Base-by-base conservation (phyloP, 2,888 invertebrate genomes). In the Pollenia labialis region DNA sequence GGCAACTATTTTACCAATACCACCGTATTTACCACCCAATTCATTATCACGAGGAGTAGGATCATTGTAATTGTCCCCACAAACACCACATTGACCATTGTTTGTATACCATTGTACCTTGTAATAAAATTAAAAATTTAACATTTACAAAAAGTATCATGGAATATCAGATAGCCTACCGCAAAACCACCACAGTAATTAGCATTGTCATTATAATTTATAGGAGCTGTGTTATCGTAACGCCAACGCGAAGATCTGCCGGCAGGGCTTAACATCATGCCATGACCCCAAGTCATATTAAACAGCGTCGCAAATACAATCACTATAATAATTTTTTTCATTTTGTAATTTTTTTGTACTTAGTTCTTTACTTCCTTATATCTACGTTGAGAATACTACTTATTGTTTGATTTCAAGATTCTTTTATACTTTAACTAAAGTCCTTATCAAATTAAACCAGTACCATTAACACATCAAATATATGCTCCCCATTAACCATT, bases 241-340 rank as follows among this genome's bases (percentile, higher is more conserved):
- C 95, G 93, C 94, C 95, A 95, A 32, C 95, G 93, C 4, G 94
- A 94, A 18, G 94, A 94, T 79, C 95, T 92, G 79, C 94, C 94
- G 0, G 94, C 93, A 1, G 95, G 95, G 60, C 94, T 93, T 89
- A 94, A 86, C 89, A 95, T 90, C 93, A 94, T 94, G 6, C 95
- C 95, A 90, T 95, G 95, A 2, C 93, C 94, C 23, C 88, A 68
- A 12, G 85, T 83, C 42, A 86, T 11, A 14, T 69, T 66, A 48
- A 60, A 77, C 68, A 58, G 23, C 50, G 48, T 54, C 40, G 14
- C n/a, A 18, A 40, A 54, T 1, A 56, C 44, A 72, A 56, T 14
- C 7, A 72, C 11, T 46, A 40, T 16, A 54, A 14, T 4, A 16
- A 54, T 18, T 12, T 2, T 50, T 42, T 71, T 66, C 77, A 85